Percentiles rank a stretch among this genome's conserved stretches.
Evolutionary conservation across 53 echinoderm and acorn worm species (phyloP).

Genomic region (Echinometra lucunter): DNA sequence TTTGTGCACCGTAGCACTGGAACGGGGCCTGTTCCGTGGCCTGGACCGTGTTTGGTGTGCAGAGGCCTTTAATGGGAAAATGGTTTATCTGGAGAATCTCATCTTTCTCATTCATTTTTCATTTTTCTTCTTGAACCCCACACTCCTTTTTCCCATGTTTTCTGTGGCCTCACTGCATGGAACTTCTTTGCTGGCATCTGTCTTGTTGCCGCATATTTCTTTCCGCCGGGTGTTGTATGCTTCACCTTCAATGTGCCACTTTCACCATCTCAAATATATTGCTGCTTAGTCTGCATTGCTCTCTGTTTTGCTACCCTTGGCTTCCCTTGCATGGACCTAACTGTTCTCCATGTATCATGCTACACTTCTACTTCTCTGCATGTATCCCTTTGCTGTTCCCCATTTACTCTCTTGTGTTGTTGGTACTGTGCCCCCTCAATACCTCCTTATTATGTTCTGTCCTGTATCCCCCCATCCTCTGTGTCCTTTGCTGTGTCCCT

Average conservation of each 20-base stretch:
- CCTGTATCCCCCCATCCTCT: background rate
- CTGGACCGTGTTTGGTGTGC: too few species aligned
- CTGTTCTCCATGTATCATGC: too few species aligned
- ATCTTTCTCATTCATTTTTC: constrained; percentile 11
- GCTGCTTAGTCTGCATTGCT: too few species aligned
- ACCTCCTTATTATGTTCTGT: too few species aligned
- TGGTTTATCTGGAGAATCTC: background rate
- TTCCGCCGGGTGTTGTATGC: background rate
- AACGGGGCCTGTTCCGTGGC: too few species aligned
- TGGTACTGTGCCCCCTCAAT: too few species aligned
- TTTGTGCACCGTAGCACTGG: too few species aligned
- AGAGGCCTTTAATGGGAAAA: too few species aligned
- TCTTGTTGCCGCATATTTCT: too few species aligned
- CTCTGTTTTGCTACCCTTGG: background rate
- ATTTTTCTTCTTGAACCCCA: background rate
- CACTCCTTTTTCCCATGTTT: background rate
- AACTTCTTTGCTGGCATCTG: background rate
- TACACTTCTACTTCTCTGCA: background rate
- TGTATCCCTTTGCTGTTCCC: background rate
- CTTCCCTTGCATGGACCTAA: too few species aligned
- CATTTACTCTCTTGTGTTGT: background rate
- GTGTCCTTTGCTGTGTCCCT: background rate
- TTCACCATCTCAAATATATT: too few species aligned
- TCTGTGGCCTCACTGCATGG: background rate
- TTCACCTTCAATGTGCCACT: background rate